Percentiles rank a stretch among this genome's conserved stretches.
Conservation (phyloP, 1,140 invertebrate genomes). For the Colletes latitarsis region DNA sequence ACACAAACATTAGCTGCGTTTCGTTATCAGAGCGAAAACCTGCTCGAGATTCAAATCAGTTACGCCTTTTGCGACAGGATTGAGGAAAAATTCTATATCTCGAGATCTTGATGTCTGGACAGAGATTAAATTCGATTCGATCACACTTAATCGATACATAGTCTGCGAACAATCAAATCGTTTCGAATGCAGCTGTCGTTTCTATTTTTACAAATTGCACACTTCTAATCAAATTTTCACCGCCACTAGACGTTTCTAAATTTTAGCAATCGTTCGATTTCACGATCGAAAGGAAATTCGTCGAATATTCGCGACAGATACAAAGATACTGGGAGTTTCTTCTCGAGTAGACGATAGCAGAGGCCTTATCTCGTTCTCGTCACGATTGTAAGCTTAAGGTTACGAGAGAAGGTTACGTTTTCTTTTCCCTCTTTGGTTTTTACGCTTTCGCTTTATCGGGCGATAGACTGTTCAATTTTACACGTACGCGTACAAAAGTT, state of each 20-base stretch:
- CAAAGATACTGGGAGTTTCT: constrained; percentile 2
- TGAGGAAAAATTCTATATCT: not conserved
- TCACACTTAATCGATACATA: no score
- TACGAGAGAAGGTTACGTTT: constrained; percentile 60
- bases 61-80: not conserved
- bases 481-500: not conserved
- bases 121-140: no score
- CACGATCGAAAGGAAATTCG: constrained; percentile 7
- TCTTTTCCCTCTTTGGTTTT: constrained; percentile 49
- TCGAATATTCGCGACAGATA: constrained; percentile 24
- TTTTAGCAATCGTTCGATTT: no score
- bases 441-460: constrained; percentile 52
- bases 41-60: constrained; percentile 27
- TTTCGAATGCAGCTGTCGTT: no score
- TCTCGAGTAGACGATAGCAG: constrained; percentile 13
- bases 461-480: constrained; percentile 11
- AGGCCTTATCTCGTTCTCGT: constrained; percentile 49
- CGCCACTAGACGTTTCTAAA: no score
- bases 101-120: no score
- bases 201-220: no score
- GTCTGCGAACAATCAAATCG: no score
- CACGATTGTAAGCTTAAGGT: constrained; percentile 53
- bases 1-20: constrained; percentile 37
- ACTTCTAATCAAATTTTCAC: no score
- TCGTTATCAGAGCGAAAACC: constrained; percentile 51